phyloP scores from a whole-genome alignment of 2,888 invertebrate genomes.

The Bombyx huttoni region DNA sequence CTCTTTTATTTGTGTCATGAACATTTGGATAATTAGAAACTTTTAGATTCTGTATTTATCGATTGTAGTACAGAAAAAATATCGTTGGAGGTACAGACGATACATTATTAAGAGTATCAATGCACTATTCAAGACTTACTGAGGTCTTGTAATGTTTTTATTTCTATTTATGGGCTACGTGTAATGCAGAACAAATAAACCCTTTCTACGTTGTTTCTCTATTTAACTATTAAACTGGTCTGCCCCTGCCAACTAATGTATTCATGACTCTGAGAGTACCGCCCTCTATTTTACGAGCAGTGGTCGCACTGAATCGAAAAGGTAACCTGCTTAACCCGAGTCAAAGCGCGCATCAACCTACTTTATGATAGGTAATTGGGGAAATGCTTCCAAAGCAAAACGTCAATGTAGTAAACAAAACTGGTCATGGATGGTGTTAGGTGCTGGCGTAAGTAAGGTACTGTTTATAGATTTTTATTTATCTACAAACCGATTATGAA shows the following conservation, averaged over 20 bases:
- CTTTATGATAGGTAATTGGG: slow-evolving; percentile 43
- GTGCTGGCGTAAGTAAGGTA: no score
- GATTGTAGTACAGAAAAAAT: no score
- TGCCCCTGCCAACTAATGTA: slow-evolving; percentile 50
- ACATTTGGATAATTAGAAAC: no score
- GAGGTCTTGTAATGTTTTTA: not conserved
- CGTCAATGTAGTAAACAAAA: not conserved
- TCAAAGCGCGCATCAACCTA: slow-evolving; percentile 43
- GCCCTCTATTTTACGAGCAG: slow-evolving; percentile 56
- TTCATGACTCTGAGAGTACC: slow-evolving; percentile 62
- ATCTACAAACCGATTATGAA: no score
- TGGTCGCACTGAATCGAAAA: slow-evolving; percentile 56
- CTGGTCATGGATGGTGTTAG: not conserved
- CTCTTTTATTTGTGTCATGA: no score
- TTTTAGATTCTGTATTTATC: no score
- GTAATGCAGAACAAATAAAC: slow-evolving; percentile 15
- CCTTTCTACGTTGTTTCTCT: slow-evolving; percentile 35
- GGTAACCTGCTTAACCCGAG: slow-evolving; percentile 48
- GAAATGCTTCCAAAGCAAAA: slow-evolving; percentile 19
- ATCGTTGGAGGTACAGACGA: no score
- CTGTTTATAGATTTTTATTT: no score
- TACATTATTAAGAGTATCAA: no score
- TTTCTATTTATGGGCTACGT: not conserved
- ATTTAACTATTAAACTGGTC: slow-evolving; percentile 63
- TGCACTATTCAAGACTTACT: no score